Evolutionary conservation across 2,113 vertebrate species (phyloP), one percentile per base, ranked within the genome.

Genomic region (Pluvianellus socialis): DNA sequence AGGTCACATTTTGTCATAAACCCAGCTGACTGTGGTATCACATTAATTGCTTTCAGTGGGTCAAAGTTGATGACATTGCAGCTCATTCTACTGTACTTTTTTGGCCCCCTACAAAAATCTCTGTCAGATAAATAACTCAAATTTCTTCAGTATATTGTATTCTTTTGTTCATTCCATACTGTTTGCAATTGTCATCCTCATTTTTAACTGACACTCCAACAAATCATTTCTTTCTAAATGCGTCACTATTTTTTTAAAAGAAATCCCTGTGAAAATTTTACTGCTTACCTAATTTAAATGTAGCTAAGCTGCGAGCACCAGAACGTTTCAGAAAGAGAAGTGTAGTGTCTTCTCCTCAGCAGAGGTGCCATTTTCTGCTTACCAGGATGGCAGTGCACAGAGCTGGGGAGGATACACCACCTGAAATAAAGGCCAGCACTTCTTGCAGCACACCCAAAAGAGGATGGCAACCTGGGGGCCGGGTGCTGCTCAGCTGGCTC

Each of bases 1-100:
- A 83, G 62, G 75, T 93, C 91, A 86, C 75, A 81, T 82, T 79
- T 93, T 83, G 44, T 86, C 82, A 86, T 70, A 95, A 87, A 88
- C 59, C 24, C 47, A n/a, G 15, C 47, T 95, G 92, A 77, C 74
- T 88, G 72, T 53, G n/a, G 49, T 81, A 87, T 73, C 79, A 61
- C 53, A 82, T 56, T 94, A 92, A 87, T 88, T 92, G 90, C 65
- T 83, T 92, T 91, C 63, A n/a, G 20, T 77, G 58, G 44, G 87
- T 92, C 89, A 94, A 89, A 90, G 92, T 23, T 84, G 38, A 85
- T 77, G 47, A 58, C 71, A 74, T 17, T 76, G 55, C 38, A 76
- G 62, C 27, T 87, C n/a, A 56, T 84, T 91, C 67, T 55, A 61
- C 49, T 52, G 30, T 67, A 87, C 5, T 42, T 73, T 73, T 94